Percentiles rank a stretch among this genome's conserved stretches.
These are phyloP conservation scores for Nannoperca obscura DNA, from an alignment of 2,797 vertebrate species.

Conservation along the genomic window DNA sequence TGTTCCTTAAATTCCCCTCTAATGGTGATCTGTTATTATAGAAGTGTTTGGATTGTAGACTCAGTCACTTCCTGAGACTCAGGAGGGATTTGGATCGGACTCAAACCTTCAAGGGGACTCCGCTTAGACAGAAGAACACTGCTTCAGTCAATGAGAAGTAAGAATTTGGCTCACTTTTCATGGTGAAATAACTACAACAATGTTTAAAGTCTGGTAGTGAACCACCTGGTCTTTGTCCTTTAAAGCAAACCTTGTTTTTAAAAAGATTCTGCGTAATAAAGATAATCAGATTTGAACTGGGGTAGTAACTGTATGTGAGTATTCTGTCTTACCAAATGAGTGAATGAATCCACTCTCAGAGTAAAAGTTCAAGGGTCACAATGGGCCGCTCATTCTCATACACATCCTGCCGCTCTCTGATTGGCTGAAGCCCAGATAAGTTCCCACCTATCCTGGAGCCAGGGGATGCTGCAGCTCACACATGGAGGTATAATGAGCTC, in stretches of 20 bases:
- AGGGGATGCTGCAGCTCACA: conserved; percentile 71
- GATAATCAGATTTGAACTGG: conserved; percentile 50
- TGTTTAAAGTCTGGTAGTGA: conserved; percentile 51
- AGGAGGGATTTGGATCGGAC: conserved; percentile 58
- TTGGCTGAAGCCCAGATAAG: conserved; percentile 61
- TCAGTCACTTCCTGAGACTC: conserved; percentile 61
- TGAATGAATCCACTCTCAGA: conserved; percentile 58
- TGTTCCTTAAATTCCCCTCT: conserved; percentile 47
- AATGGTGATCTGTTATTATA: conserved; percentile 54
- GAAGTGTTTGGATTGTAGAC: conserved; percentile 56
- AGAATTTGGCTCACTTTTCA: conserved; percentile 42
- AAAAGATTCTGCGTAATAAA: conserved; percentile 52
- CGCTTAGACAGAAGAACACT: conserved; percentile 34
- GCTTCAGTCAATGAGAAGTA: conserved; percentile 36
- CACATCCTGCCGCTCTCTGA: conserved; percentile 61
- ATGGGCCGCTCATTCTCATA: conserved; percentile 51
- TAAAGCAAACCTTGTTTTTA: conserved; percentile 40
- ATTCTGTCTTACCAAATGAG: conserved; percentile 52
- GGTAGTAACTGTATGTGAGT: conserved; percentile 57
- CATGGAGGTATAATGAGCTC: conserved; percentile 77
- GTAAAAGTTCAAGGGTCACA: conserved; percentile 56
- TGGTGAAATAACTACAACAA: conserved; percentile 59
- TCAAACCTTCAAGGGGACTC: conserved; percentile 53
- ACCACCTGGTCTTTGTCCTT: conserved; percentile 49
- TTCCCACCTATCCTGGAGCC: conserved; percentile 66